Evolutionary conservation across 2,113 vertebrate species (phyloP).

Genomic region (Solea senegalensis): DNA sequence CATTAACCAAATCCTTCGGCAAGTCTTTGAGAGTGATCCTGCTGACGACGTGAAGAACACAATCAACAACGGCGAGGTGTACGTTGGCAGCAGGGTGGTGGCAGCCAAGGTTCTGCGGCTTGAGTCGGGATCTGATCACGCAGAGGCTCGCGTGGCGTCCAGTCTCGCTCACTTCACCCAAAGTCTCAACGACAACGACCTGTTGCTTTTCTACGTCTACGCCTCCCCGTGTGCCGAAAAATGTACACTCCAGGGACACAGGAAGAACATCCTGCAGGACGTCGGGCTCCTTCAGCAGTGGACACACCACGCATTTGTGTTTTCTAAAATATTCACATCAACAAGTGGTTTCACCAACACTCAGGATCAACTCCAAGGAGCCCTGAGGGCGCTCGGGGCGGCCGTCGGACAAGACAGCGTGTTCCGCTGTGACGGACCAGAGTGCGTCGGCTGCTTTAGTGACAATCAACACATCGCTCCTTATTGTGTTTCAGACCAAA

Average conservation of each 20-base stretch:
- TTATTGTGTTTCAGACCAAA: neutral
- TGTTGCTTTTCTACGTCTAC: slow-evolving; percentile 19
- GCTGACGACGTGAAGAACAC: neutral
- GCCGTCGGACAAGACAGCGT: neutral
- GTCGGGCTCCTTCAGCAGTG: neutral
- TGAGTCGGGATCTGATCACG: slow-evolving; percentile 2
- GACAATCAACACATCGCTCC: fast-evolving
- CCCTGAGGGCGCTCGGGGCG: neutral
- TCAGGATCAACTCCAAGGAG: neutral
- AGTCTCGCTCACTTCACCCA: neutral
- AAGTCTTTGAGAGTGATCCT: neutral
- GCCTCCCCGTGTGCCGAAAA: neutral
- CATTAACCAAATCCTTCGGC: neutral
- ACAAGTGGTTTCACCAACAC: fast-evolving
- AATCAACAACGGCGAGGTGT: neutral
- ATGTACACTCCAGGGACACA: fast-evolving
- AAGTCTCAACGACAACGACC: fast-evolving
- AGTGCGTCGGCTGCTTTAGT: neutral
- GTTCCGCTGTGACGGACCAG: neutral
- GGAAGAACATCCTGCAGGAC: fast-evolving
- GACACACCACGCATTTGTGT: neutral
- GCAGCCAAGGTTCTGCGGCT: neutral
- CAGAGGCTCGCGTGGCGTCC: neutral
- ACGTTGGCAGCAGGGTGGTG: neutral
- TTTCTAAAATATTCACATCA: neutral